Base-by-base conservation (phyloP, 2,888 invertebrate species). In the Meta bourneti region DNA sequence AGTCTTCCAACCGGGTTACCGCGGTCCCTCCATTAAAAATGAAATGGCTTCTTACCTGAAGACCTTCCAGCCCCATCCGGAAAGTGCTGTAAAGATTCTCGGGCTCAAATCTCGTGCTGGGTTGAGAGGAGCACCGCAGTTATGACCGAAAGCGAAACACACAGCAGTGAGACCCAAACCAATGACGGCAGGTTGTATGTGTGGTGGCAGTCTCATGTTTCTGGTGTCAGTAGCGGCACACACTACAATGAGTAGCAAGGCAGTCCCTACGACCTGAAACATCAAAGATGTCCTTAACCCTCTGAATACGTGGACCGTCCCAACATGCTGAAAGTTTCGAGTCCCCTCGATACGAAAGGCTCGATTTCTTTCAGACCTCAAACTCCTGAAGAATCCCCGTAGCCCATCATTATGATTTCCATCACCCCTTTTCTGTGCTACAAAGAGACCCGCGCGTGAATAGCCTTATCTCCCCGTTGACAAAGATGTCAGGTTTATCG, bases 51-150 rank as follows among this genome's bases (percentile, higher is more conserved):
- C 94, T 93, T 94, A 95, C 95, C 94, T 94, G 93, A 96, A 96
- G 4, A 95, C 94, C 70, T 94, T 94, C 1, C 92, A 61, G 8
- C 95, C 95, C 95, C 95, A 96, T 6, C 96, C 96, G 19, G 95
- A 95, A 1, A 95, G 93, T n/a, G 94, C 93, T 0, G 95, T 95
- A 94, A 96, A 96, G 20, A 96, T 93, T 91, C 96, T 94, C 0
- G 96, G 96, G 0, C 95, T 94, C 16, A 96, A 94, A 94, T 96
- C 96, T 90, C 96, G 94, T 34, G 96, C 96, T 1, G 96, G 96
- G 94, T 96, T 96, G 93, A 96, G 95, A 72, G 96, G 95, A 93
- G 95, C 96, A 71, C 96, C 96, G 93, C 96, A 95, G 94, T 96
- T 96, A 93, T 95, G 94, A 48, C 95, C 96, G 93, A 95, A 95